Evolutionary conservation across 2,888 invertebrate species (phyloP).

Genomic region (Fissipunctia ypsillon): DNA sequence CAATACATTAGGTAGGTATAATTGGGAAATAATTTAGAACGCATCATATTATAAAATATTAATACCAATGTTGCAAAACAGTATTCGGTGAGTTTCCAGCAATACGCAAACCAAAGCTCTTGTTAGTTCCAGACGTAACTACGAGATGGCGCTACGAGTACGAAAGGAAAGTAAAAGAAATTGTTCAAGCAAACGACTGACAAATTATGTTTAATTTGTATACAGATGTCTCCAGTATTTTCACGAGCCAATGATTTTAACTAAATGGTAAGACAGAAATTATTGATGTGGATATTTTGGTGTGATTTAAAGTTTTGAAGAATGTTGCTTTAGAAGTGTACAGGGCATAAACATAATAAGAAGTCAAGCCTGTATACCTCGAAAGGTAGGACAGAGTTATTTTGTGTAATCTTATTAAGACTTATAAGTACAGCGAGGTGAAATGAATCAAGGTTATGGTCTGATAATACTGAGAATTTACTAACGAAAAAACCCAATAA

Average conservation of each 20-base stretch:
- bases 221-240: slow-evolving; percentile 45
- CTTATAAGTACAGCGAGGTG: not conserved
- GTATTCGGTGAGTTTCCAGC: not conserved
- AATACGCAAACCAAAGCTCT: slow-evolving; percentile 23
- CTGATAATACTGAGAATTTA: not conserved
- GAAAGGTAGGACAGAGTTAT: not conserved
- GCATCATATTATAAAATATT: not conserved
- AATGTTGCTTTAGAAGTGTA: not conserved
- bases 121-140: slow-evolving; percentile 30
- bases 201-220: slow-evolving; percentile 37
- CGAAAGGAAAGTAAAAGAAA: not conserved
- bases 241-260: slow-evolving; percentile 19
- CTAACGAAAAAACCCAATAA: not conserved
- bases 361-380: not conserved
- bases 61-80: not conserved
- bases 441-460: too few relatives aligned
- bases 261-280: slow-evolving; percentile 19
- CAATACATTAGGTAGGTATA: not conserved
- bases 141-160: slow-evolving; percentile 51
- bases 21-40: not conserved
- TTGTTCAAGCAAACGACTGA: slow-evolving; percentile 12
- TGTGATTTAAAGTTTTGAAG: not conserved
- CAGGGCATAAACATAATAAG: too few relatives aligned
- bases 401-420: not conserved
- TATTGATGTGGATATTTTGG: slow-evolving; percentile 5